Conservation (phyloP, 1,140 invertebrate species). For the Platyscapa corneri region DNA sequence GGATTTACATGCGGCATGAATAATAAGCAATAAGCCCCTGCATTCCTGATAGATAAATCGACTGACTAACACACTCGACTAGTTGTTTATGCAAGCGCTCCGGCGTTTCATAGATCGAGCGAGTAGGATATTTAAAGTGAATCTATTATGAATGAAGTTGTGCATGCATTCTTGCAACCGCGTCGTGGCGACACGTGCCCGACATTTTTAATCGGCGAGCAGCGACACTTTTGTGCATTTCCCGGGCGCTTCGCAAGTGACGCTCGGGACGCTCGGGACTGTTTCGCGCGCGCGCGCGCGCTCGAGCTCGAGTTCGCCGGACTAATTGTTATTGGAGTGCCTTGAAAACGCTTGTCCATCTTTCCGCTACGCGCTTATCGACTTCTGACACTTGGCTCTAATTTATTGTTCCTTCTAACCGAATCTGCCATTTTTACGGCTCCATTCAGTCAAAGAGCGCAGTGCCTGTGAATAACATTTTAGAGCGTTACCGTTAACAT, state of each 20-base stretch:
- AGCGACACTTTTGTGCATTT: too few relatives aligned
- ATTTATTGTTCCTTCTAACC: constrained; percentile 18
- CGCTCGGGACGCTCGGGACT: too few relatives aligned
- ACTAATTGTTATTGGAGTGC: too few relatives aligned
- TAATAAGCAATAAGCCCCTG: background rate
- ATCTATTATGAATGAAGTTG: constrained; percentile 20
- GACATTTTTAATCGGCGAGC: too few relatives aligned
- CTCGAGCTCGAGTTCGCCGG: too few relatives aligned
- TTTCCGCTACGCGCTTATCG: background rate
- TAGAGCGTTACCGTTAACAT: constrained; percentile 19
- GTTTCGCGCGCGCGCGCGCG: too few relatives aligned
- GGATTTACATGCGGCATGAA: background rate
- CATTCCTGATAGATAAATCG: constrained; percentile 6
- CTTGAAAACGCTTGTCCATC: background rate
- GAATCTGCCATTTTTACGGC: constrained; percentile 20
- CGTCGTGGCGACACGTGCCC: background rate
- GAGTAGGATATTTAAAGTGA: constrained; percentile 7
- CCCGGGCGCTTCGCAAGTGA: too few relatives aligned
- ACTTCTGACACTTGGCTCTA: background rate
- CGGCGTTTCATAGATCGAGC: background rate
- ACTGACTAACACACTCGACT: background rate
- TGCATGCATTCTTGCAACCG: background rate
- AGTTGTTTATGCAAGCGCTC: background rate
- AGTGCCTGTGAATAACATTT: background rate
- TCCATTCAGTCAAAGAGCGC: background rate